Evolutionary conservation across 2,797 vertebrate species (phyloP), one percentile per base, ranked within the genome.

Genomic region (Lagorchestes hirsutus): DNA sequence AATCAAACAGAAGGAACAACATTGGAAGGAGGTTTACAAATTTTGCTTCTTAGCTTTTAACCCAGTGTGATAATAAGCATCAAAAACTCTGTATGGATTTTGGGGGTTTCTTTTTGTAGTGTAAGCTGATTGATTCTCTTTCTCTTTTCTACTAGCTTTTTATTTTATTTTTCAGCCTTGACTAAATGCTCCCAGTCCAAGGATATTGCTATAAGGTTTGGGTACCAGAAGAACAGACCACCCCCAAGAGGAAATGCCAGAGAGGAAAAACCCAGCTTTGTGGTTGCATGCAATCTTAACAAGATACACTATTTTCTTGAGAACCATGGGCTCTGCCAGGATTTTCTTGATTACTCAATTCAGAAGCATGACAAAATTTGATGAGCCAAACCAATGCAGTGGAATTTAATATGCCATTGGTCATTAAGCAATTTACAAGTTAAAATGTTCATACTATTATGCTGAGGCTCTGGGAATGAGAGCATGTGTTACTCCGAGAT

Each of bases 191-290:
- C 90, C 95, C 93, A 62, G 95, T 97, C 92, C 95, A 92, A 97
- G 57, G 95, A 97, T 97, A 98, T 97, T 94, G 97, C 97, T 96
- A 96, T 24, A 91, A 97, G 96, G 92, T 98, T 97, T 98, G 22
- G 92, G 98, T 98, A 97, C 54, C 92, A 97, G 96, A 96, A 98
- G 97, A 98, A 97, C 5, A 98, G 97, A 98, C 97, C 98, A 98
- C 95, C 97, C 96, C 97, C 98, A 98, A 98, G 98, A 97, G 95
- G 97, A 98, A 97, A 93, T 4, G 97, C 96, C 97, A 98, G 97
- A 94, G 96, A 98, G 93, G 97, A 98, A 98, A 98, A 98, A 98
- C 91, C 92, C 92, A 59, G 56, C 74, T 90, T 92, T 40, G 92
- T 92, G n/a, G 90, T 87, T 74, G 62, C 52, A 82, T 57, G 90